phyloP scores from a whole-genome alignment of 1,140 invertebrate species.

The Drosophila kohkoa region DNA sequence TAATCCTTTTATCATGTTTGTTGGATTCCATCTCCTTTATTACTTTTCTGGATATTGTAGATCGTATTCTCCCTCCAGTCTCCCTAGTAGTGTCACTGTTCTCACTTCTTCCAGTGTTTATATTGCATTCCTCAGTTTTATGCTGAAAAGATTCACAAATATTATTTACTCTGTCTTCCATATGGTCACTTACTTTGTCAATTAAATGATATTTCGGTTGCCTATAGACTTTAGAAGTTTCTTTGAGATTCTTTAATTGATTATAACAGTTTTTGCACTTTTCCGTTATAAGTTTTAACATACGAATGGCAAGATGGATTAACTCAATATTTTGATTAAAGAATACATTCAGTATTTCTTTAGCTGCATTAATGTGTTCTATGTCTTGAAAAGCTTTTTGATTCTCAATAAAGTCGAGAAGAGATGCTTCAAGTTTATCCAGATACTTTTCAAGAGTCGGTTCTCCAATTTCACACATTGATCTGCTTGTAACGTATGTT shows the following conservation, averaged over 20 bases:
- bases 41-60: no score
- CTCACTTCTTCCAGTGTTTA: neutral
- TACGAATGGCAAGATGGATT: constrained; percentile 3
- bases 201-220: no score
- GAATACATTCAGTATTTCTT: neutral
- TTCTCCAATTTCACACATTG: neutral
- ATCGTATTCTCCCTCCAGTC: no score
- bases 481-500: neutral
- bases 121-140: neutral
- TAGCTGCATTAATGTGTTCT: neutral
- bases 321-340: constrained; percentile 12
- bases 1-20: no score
- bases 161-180: neutral
- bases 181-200: no score
- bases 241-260: neutral
- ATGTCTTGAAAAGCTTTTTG: neutral
- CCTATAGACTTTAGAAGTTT: neutral
- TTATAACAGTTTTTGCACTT: neutral
- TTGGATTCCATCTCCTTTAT: no score
- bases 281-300: constrained; percentile 8
- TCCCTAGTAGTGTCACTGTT: no score
- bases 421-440: neutral
- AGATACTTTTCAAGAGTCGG: neutral
- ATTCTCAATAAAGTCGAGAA: neutral
- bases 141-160: neutral